Evolutionary conservation across 2,113 vertebrate species (phyloP), one percentile per base, ranked within the genome.

Genomic region (Alectura lathami): DNA sequence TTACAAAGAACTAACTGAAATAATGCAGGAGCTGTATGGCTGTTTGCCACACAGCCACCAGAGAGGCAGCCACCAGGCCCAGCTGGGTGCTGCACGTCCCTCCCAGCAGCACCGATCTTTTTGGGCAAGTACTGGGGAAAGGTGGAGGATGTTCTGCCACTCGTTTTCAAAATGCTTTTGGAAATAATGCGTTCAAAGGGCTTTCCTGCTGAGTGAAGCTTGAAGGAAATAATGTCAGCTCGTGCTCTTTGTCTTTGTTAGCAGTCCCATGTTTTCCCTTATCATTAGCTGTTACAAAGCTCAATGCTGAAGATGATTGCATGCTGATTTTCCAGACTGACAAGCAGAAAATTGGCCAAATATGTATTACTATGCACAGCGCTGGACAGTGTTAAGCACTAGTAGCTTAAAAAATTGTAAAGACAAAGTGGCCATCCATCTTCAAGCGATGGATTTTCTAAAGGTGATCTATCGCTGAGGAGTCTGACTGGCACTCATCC

Each of bases 271-370:
- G 78, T 91, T 95, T 76, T 91, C 74, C 53, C 74, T 92, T 92
- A 92, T 64, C 48, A 40, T 86, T 91, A 74, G 43, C 73, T 91
- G 70, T 92, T 95, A 96, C 86, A 51, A 82, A 94, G 62, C 81
- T 91, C 91, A 50, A 23, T 82, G 47, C 29, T 75, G 86, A 88
- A 92, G 78, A 92, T 91, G 77, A 36, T 62, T 89, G 51, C 82
- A 34, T 36, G 66, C 66, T 95, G 83, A 94, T 94, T 96, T 97
- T 94, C 86, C 70, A 69, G 86, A 86, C 81, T 85, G 81, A 81
- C 70, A 87, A 91, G 94, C 66, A 1, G 93, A 96, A 96, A 97
- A 97, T 95, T 89, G 73, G 69, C 86, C 74, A 92, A 87, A 96
- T 91, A 89, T 34, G 73, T 91, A 83, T 93, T 83, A 66, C 8